Evolutionary conservation across 2,113 vertebrate species (phyloP).

Genomic region (Furnarius figulus): DNA sequence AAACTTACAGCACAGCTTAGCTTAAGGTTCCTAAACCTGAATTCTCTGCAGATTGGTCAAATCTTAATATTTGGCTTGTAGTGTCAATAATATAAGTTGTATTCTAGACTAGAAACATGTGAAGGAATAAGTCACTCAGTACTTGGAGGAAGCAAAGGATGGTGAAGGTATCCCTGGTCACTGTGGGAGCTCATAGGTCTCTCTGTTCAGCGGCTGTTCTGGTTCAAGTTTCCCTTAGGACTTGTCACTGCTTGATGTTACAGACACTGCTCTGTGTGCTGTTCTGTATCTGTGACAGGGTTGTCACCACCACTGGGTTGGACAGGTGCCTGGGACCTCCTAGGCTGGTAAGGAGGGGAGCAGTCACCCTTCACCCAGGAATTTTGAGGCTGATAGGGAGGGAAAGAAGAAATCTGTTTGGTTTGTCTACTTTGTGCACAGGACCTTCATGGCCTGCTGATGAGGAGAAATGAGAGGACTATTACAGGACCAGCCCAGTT

Average conservation of each 20-base stretch:
- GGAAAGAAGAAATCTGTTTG: background rate
- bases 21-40: background rate
- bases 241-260: background rate
- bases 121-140: fast-evolving
- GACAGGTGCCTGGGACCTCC: background rate
- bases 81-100: background rate
- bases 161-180: background rate
- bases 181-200: fast-evolving
- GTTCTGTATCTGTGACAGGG: background rate
- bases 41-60: background rate
- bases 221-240: background rate
- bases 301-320: background rate
- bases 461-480: background rate
- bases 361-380: background rate
- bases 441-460: background rate
- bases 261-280: background rate
- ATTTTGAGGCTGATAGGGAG: background rate
- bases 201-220: background rate
- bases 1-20: background rate
- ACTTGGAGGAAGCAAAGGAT: background rate
- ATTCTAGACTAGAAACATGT: background rate
- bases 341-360: background rate
- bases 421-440: background rate
- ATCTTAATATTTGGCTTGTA: background rate
- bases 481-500: fast-evolving